These are phyloP conservation scores for Papilio polyxenes DNA, from an alignment of 1,140 invertebrate genomes.

Conservation along the genomic window DNA sequence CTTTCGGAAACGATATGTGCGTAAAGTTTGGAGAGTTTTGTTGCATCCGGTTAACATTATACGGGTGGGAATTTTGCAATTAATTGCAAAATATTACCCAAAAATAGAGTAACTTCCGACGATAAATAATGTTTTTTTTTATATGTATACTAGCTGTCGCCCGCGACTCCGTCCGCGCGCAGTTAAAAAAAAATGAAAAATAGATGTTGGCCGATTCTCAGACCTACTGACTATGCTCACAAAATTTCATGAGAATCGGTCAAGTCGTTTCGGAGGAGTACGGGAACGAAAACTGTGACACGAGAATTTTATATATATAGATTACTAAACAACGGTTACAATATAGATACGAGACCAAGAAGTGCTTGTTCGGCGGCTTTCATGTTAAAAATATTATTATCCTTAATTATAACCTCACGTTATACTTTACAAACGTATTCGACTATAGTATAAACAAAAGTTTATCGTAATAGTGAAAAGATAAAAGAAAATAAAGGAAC, in stretches of 20 bases:
- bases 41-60: conserved; percentile 66
- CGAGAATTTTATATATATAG: no score
- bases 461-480: neutral
- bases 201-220: no score
- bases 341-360: neutral
- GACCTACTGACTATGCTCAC: no score
- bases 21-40: conserved; percentile 48
- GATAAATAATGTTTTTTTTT: no score
- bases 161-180: no score
- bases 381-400: neutral
- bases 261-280: no score
- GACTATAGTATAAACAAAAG: neutral
- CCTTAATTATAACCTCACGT: neutral
- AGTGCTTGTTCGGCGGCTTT: neutral
- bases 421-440: neutral
- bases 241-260: no score
- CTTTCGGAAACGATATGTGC: conserved; percentile 53
- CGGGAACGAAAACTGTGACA: no score
- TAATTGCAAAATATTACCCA: conserved; percentile 4
- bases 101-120: neutral
- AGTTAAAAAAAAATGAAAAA: no score
- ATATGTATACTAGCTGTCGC: no score
- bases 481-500: conserved; percentile 38
- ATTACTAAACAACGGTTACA: neutral
- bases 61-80: conserved; percentile 56